Evolutionary conservation across 2,888 invertebrate genomes (phyloP), one percentile per base, ranked within the genome.

Genomic region (Beris chalybata): DNA sequence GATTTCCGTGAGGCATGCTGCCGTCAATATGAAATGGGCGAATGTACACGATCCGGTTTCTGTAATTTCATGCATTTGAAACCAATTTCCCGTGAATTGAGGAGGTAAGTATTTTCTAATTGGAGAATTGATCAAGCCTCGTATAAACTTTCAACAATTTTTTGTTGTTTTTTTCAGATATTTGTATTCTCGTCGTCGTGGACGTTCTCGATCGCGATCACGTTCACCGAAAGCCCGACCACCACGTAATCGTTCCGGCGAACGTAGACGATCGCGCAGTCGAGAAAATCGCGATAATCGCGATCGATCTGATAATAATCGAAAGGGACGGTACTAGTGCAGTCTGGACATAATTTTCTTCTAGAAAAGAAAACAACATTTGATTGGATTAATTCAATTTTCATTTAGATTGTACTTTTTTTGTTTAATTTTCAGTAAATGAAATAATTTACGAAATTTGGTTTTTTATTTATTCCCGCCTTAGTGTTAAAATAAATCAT

Each of bases 1-100:
- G 99, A 99, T 82, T 99, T 99, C 79, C 89, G 98, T 74, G 99
- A 99, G 83, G 98, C 98, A 0, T 98, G 99, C 78, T 99, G 99
- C 79, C 90, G 99, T 45, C 99, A 99, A 82, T 99, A 99, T 79
- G 98, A 99, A 83, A 97, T 97, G 95, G 97, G 97, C 2, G 98
- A 97, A 82, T 99, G 99, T 80, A 97, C 97, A 0, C 87, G 98
- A 66, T 97, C 97, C 74, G 99, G 98, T 45, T 99, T 99, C 83
- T 99, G 99, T 82, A 99, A 99, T 83, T 99, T 99, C 83, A 99
- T 99, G 99, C 99, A 99, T 79, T 85, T 99, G 79, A 99, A 99
- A 78, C 98, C 98, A 11, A 98, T 99, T 74, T 97, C 97, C 0
- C 85, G 97, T 70, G 97, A 97, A 78, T 82, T 98, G 66, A 85